Evolutionary conservation across 2,797 vertebrate genomes (phyloP).

Genomic region (Sitta carolinensis): DNA sequence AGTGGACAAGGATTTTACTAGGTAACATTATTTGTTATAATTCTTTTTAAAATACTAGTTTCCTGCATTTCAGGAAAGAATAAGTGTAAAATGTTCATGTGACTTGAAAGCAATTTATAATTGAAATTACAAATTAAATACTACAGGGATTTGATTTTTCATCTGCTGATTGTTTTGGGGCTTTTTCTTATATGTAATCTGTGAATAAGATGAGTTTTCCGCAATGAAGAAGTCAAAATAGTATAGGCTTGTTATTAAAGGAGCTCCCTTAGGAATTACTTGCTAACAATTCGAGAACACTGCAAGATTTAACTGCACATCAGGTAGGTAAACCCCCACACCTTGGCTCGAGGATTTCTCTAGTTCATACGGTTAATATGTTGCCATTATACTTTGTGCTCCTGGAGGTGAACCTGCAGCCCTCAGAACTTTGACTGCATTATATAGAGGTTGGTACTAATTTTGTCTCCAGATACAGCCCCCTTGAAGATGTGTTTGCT

Average conservation of each 20-base stretch:
- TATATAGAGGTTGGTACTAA: not conserved
- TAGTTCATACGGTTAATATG: not conserved
- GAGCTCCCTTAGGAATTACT: not conserved
- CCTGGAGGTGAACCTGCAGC: not conserved
- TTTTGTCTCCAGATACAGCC: not conserved
- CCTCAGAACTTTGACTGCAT: not conserved
- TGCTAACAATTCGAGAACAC: not conserved
- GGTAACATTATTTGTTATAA: constrained; percentile 74
- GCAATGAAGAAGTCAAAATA: not conserved
- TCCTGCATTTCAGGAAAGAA: not conserved
- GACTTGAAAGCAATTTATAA: not conserved
- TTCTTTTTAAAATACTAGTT: not conserved
- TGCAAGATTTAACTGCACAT: not conserved
- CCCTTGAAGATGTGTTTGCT: not conserved
- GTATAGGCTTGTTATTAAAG: not conserved
- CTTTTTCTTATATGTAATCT: not conserved
- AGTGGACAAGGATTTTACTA: constrained; percentile 96
- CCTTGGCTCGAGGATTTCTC: not conserved
- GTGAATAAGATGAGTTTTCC: not conserved
- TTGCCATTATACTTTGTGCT: not conserved
- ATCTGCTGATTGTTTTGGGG: not conserved
- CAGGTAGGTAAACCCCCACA: not conserved
- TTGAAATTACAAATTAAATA: not conserved
- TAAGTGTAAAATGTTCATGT: not conserved
- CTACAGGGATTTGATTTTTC: not conserved